phyloP scores from a whole-genome alignment of 2,888 invertebrate species.

The Eilema sororculum region DNA sequence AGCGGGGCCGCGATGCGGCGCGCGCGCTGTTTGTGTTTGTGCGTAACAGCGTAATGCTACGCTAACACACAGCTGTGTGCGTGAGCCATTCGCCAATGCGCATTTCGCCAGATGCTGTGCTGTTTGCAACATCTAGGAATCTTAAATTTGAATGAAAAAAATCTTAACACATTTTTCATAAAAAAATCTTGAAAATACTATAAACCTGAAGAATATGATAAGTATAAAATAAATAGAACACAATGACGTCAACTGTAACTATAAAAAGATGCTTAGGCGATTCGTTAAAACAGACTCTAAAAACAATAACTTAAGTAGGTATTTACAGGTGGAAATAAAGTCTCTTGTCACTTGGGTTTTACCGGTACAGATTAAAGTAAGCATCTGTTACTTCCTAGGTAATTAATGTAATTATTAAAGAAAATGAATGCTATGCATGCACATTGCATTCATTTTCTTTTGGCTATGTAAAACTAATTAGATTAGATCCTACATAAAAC shows the following conservation, averaged over 20 bases:
- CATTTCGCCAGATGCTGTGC: conserved; percentile 84
- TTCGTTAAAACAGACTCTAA: not conserved
- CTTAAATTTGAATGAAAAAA: conserved; percentile 60
- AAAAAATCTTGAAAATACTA: not conserved
- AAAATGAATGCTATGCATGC: too few relatives aligned
- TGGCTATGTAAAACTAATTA: too few relatives aligned
- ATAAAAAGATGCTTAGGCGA: not conserved
- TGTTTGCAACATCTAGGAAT: conserved; percentile 76
- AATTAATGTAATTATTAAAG: too few relatives aligned
- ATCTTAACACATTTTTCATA: conserved; percentile 13
- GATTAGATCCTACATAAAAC: too few relatives aligned
- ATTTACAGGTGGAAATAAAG: not conserved
- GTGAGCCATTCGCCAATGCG: conserved; percentile 79
- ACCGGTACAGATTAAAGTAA: not conserved
- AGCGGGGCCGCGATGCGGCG: conserved; percentile 86
- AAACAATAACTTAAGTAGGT: not conserved
- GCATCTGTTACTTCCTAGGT: too few relatives aligned
- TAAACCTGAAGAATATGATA: not conserved
- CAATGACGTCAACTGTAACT: not conserved
- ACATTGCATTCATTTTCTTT: too few relatives aligned
- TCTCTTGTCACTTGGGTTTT: not conserved
- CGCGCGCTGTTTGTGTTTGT: conserved; percentile 76
- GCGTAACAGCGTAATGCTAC: conserved; percentile 71
- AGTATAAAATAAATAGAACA: not conserved
- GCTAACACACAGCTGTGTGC: conserved; percentile 71